Conservation (phyloP, 2,797 vertebrate genomes). For the Acrossocheilus fasciatus region DNA sequence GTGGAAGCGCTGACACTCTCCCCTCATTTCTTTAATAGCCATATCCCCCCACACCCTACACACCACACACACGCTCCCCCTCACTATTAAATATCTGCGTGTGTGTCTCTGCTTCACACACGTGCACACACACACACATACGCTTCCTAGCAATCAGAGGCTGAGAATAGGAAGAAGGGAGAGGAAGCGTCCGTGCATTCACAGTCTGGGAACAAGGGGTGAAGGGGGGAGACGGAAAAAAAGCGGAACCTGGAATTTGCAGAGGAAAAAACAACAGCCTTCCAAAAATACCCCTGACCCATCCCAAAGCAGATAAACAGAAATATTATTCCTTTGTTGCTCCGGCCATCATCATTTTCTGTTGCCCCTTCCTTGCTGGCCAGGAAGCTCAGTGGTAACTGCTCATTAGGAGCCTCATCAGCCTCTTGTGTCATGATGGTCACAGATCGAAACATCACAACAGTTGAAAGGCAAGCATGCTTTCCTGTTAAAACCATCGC, state of each 20-base stretch:
- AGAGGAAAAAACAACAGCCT: slow-evolving; percentile 84
- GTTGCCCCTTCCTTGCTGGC: slow-evolving; percentile 56
- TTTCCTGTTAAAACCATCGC: slow-evolving; percentile 4
- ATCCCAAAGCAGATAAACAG: slow-evolving; percentile 83
- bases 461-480: not conserved
- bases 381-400: slow-evolving; percentile 58
- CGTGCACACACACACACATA: slow-evolving; percentile 63
- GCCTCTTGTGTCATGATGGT: slow-evolving; percentile 58
- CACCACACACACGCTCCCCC: slow-evolving; percentile 38
- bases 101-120: slow-evolving; percentile 38
- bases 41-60: slow-evolving; percentile 76
- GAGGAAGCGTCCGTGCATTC: slow-evolving; percentile 82
- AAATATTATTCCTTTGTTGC: slow-evolving; percentile 74
- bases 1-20: slow-evolving; percentile 79
- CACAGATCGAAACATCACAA: slow-evolving; percentile 48
- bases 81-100: slow-evolving; percentile 34
- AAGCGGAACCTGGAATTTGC: slow-evolving; percentile 85
- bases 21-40: slow-evolving; percentile 77
- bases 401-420: slow-evolving; percentile 58
- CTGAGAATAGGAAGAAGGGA: slow-evolving; percentile 87
- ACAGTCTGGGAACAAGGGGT: slow-evolving; percentile 84
- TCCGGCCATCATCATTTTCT: slow-evolving; percentile 69
- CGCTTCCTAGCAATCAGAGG: slow-evolving; percentile 80
- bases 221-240: slow-evolving; percentile 76
- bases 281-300: slow-evolving; percentile 82